Evolutionary conservation across 2,888 invertebrate genomes (phyloP), one percentile per base, ranked within the genome.

Genomic region (Drosophila atripex): DNA sequence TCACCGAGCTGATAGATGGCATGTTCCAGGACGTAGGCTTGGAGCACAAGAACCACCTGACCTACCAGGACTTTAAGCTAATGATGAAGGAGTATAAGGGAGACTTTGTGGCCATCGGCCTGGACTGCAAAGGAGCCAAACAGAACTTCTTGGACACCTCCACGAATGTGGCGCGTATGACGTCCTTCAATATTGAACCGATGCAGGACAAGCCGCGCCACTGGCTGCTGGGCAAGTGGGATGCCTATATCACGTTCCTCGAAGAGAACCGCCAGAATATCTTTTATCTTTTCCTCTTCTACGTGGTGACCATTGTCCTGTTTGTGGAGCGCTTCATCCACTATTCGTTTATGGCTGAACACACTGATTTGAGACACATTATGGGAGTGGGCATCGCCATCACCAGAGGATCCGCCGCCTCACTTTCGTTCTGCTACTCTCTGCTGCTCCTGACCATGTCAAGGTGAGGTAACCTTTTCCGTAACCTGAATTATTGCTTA

Each of bases 81-180:
- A 97, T 98, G 97, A 98, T 98, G 98, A 97, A 96, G 88, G 98
- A 98, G 90, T 98, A 98, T 91, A 97, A 97, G 90, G 97, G 97
- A 0, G 98, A 98, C 89, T 97, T 98, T 89, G 97, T 98, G 0
- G 98, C 98, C 0, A 98, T 98, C 60, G 98, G 98, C 1, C 92
- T 98, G 70, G 98, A 98, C 88, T 98, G 97, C 90, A 98, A 98
- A 91, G 98, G 98, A 3, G 98, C 97, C 0, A 98, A 98, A 86
- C 98, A 98, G 89, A 98, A 98, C 91, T 98, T 98, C 91, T 93
- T 98, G 78, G 98, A 98, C 87, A 98, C 97, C 0, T 97, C 98
- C 0, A 98, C 97, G 0, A 98, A 98, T 88, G 97, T 98, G 1
- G 98, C 98, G 0, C 94, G 98, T 83, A 98, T 98, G 97, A 97